Conservation (phyloP, 2,888 invertebrate genomes). For the Noctua pronuba region DNA sequence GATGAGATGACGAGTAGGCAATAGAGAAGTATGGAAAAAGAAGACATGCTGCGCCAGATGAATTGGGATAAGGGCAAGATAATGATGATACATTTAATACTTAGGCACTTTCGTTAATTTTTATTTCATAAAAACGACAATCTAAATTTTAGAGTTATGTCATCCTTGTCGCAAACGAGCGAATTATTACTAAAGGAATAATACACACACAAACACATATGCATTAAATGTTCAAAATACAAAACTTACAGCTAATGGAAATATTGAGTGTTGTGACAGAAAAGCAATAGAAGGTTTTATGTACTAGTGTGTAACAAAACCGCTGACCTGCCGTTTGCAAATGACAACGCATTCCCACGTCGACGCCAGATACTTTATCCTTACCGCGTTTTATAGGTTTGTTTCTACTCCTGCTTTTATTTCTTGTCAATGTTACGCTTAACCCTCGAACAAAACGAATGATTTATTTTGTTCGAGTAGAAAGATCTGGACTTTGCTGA, state of each 20-base stretch:
- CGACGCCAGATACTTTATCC: slow-evolving; percentile 48
- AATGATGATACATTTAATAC: too few species aligned
- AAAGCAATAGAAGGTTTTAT: slow-evolving; percentile 42
- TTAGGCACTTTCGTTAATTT: too few species aligned
- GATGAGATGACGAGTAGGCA: too few species aligned
- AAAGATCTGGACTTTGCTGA: background rate
- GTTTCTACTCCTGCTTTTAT: slow-evolving; percentile 31
- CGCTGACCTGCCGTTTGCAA: slow-evolving; percentile 61
- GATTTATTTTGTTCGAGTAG: slow-evolving; percentile 9
- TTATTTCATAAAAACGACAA: too few species aligned
- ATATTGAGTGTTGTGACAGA: slow-evolving; percentile 17
- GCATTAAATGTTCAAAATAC: background rate
- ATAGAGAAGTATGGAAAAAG: too few species aligned
- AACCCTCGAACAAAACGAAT: background rate
- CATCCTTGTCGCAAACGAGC: too few species aligned
- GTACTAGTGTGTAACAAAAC: slow-evolving; percentile 46
- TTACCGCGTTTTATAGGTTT: slow-evolving; percentile 42
- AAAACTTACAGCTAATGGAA: background rate
- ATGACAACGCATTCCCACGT: slow-evolving; percentile 58
- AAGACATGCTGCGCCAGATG: too few species aligned
- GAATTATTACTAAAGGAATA: background rate
- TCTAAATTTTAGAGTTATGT: too few species aligned
- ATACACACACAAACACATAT: too few species aligned
- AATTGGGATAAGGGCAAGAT: too few species aligned
- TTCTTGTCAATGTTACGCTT: slow-evolving; percentile 24